Evolutionary conservation across 2,888 invertebrate species (phyloP).

Genomic region (Lissonota sp.): DNA sequence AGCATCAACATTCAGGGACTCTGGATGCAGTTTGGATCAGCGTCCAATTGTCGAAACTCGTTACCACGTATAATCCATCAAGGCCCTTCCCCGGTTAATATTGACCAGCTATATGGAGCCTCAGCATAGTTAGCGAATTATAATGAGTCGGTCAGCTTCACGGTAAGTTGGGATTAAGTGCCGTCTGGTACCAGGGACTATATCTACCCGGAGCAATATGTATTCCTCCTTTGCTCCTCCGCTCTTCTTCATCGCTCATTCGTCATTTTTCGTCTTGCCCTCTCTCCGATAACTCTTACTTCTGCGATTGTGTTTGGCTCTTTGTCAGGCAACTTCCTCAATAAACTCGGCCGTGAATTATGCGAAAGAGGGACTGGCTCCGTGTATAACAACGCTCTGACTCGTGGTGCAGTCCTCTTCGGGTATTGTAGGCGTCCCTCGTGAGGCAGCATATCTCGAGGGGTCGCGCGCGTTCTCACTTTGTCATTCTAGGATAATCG

Average conservation of each 20-base stretch:
- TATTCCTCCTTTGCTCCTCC: conserved; percentile 4
- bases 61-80: too few species aligned
- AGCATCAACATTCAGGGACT: too few species aligned
- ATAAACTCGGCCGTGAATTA: conserved; percentile 69
- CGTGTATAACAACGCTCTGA: conserved; percentile 32
- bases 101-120: background rate
- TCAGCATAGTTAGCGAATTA: background rate
- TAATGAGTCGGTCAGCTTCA: conserved; percentile 9
- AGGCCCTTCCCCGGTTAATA: too few species aligned
- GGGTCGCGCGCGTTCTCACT: conserved; percentile 60
- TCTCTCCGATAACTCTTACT: conserved; percentile 10
- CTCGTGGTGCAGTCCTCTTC: conserved; percentile 37
- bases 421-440: conserved; percentile 45
- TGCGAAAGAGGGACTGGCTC: conserved; percentile 58
- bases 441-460: conserved; percentile 49
- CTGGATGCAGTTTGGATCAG: too few species aligned
- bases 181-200: background rate
- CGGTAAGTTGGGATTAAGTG: background rate
- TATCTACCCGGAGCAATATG: conserved; percentile 10
- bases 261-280: conserved; percentile 34
- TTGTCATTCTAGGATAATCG: conserved; percentile 56
- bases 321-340: conserved; percentile 67
- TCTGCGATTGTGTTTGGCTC: conserved; percentile 51
- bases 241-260: conserved; percentile 13
- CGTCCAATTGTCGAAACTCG: too few species aligned